These are phyloP conservation scores for Lacerta agilis DNA, from an alignment of 2,797 vertebrate genomes.

Conservation along the genomic window DNA sequence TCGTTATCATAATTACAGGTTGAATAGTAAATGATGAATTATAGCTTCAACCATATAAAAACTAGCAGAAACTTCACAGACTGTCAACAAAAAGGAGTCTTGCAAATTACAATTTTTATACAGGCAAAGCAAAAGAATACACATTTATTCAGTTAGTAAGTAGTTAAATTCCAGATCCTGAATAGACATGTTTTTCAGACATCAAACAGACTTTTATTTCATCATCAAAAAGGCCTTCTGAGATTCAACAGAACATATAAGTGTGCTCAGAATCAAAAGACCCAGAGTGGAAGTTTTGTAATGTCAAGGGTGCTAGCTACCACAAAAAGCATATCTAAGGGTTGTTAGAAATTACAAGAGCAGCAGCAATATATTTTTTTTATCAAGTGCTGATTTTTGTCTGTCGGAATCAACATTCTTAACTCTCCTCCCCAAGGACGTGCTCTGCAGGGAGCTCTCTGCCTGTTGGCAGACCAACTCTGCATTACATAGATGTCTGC, in stretches of 20 bases:
- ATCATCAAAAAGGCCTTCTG: too few species aligned
- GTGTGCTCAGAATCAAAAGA: conserved; percentile 10
- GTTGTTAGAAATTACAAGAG: background rate
- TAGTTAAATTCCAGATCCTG: background rate
- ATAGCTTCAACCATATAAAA: background rate
- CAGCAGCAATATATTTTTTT: too few species aligned
- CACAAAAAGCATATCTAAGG: background rate
- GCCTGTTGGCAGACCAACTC: too few species aligned
- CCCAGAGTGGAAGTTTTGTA: background rate
- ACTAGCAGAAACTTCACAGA: background rate
- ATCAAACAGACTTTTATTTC: too few species aligned
- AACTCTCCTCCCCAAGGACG: too few species aligned
- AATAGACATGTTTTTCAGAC: background rate
- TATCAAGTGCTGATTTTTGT: background rate
- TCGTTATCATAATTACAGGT: background rate
- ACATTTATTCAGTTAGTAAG: conserved; percentile 29
- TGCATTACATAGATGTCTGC: too few species aligned
- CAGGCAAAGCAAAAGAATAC: conserved; percentile 31
- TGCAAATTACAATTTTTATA: conserved; percentile 28
- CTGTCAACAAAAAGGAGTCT: background rate
- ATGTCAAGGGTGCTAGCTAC: background rate
- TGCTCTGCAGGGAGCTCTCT: too few species aligned
- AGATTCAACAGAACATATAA: conserved; percentile 38
- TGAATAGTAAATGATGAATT: background rate
- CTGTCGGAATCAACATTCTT: background rate